phyloP scores from a whole-genome alignment of 92 coral and sea anemone genomes.

The Phymanthus crucifer region DNA sequence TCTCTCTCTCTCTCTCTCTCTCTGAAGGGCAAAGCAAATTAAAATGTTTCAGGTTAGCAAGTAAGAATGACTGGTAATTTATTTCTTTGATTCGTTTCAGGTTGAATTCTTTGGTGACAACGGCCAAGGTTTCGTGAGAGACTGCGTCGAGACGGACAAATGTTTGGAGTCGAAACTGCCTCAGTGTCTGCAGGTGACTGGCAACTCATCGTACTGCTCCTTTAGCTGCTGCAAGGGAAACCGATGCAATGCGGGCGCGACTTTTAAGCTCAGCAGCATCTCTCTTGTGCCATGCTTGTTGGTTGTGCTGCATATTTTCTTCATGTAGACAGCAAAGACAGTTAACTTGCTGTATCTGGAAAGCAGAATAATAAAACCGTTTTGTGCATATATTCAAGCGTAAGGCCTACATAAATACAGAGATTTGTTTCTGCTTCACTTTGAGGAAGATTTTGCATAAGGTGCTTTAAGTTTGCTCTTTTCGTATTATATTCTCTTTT shows the following conservation, averaged over 20 bases:
- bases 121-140: conserved; percentile 25
- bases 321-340: neutral
- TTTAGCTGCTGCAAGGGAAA: conserved; percentile 27
- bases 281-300: neutral
- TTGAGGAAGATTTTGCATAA: no score
- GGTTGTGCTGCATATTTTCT: neutral
- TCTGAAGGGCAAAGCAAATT: no score
- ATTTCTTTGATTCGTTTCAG: neutral
- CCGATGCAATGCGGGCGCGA: conserved; percentile 18
- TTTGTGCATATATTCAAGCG: no score
- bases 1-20: no score
- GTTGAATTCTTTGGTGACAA: conserved; percentile 25
- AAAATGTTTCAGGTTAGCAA: no score
- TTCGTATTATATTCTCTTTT: no score
- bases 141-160: conserved; percentile 12
- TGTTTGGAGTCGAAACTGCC: conserved; percentile 26
- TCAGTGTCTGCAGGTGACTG: conserved; percentile 17
- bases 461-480: no score
- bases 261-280: neutral
- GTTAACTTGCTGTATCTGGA: neutral
- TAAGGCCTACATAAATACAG: no score
- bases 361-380: no score
- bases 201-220: conserved; percentile 17
- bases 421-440: no score
- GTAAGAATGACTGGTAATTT: neutral